phyloP scores from a whole-genome alignment of 2,888 invertebrate genomes.

The Aphrophora alni region DNA sequence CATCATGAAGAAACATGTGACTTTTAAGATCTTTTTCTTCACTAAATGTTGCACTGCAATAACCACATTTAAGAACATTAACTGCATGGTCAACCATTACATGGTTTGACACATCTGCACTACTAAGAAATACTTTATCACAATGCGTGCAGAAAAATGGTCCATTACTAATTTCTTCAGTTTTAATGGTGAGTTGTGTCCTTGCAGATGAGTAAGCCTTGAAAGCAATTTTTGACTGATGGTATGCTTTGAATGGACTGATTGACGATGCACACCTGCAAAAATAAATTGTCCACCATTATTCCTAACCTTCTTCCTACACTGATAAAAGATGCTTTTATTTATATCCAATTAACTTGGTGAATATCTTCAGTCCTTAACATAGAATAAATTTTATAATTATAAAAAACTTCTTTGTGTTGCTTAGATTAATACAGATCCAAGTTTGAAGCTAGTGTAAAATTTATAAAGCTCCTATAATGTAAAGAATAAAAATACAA shows the following conservation, averaged over 20 bases:
- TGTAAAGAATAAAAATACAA: too few relatives aligned
- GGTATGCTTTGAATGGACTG: conserved; percentile 29
- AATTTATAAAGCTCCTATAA: too few relatives aligned
- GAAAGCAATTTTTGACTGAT: conserved; percentile 28
- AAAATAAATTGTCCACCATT: conserved; percentile 16
- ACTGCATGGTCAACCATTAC: not conserved
- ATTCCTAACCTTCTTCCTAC: not conserved
- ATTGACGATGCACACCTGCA: conserved; percentile 21
- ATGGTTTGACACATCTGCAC: not conserved
- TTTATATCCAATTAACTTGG: not conserved
- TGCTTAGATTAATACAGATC: too few relatives aligned
- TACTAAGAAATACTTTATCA: not conserved
- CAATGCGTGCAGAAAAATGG: not conserved
- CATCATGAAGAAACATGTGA: not conserved
- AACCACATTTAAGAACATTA: not conserved
- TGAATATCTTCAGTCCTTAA: not conserved
- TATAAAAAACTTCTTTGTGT: too few relatives aligned
- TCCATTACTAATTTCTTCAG: not conserved
- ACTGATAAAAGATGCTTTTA: not conserved
- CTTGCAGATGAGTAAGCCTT: not conserved
- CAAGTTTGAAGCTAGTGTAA: too few relatives aligned
- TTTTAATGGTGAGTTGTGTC: not conserved
- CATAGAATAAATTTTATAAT: too few relatives aligned
- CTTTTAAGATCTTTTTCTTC: not conserved
- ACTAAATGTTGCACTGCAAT: not conserved